Base-by-base conservation (phyloP, 23 tunicate genomes). In the Halocynthia roretzi region DNA sequence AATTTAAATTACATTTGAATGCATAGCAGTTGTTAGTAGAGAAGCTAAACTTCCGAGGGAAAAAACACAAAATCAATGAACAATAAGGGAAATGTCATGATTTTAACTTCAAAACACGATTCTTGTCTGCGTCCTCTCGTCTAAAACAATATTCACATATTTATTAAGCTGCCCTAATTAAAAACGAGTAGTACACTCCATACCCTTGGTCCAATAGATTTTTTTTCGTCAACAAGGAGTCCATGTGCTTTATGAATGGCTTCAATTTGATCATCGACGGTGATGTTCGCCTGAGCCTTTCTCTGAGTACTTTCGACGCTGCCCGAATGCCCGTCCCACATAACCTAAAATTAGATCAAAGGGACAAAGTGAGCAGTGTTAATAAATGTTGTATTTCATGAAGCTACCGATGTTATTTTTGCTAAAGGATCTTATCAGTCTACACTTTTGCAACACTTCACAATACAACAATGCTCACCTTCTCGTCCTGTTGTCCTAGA, bases 301-400 rank as follows among this genome's bases (percentile, higher is more conserved):
- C 84, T 68, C 57, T 86, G 92, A 2, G 92, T 82, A 19, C 68
- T 21, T 52, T 61, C 71, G 7, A 81, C 87, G 60, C 91, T 85
- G 73, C 98, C 80, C 0, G 98, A 92, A 58, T 86, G 92, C 5
- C 98, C 98, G 50, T 92, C 98, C 98, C 98, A 92, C 22, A 78
- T 68, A 20, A 88, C 86, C 71, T 31, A 31, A 31, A 31, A 31
- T 31, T 31, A 31, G 44, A 31, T 31, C 44, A 31, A 31, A 31
- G 44, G 44, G 44, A 31, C 1, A 31, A 31, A 31, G 44, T 57
- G 62, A 12, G 62, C 62, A n/a, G n/a, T 31, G 44, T 4, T 31
- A 31, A 0, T 0, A 31, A 31, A 31, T 31, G 2, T 31, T 31
- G 44, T 31, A 31, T 31, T 31, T 17, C 64, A 17, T 17, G 17